phyloP scores from a whole-genome alignment of 2,888 invertebrate species.

The Drosophila parthenogenetica region DNA sequence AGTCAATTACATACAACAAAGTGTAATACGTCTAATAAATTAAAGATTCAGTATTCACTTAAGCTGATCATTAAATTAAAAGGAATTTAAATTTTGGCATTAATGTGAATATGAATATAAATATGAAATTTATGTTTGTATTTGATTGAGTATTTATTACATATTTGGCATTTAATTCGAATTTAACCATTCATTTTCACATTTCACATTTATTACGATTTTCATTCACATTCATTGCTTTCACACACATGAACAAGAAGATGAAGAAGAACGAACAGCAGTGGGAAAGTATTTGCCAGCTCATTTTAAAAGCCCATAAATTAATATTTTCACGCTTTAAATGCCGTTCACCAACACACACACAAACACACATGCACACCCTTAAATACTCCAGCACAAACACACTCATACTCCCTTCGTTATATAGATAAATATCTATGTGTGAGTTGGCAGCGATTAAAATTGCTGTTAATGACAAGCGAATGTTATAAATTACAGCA shows the following conservation, averaged over 20 bases:
- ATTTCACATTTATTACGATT: constrained; percentile 56
- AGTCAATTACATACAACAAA: neutral
- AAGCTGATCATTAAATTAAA: constrained; percentile 22
- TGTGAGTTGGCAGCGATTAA: constrained; percentile 68
- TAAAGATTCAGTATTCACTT: constrained; percentile 14
- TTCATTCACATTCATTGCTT: constrained; percentile 44
- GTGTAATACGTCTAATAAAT: constrained; percentile 6
- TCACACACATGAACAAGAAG: neutral
- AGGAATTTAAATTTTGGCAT: constrained; percentile 43
- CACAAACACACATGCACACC: constrained; percentile 33
- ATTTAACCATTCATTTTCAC: constrained; percentile 53
- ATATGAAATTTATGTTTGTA: constrained; percentile 54
- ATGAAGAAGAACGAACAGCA: neutral
- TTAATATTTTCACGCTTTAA: constrained; percentile 78
- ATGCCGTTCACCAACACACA: constrained; percentile 51
- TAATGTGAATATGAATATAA: constrained; percentile 56
- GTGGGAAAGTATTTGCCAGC: constrained; percentile 27
- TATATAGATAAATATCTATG: constrained; percentile 9
- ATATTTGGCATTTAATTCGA: constrained; percentile 54
- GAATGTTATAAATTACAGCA: constrained; percentile 82
- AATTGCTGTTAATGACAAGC: constrained; percentile 81
- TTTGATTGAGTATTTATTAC: constrained; percentile 48
- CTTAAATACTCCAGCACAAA: constrained; percentile 22
- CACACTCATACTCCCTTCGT: constrained; percentile 24
- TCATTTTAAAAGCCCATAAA: constrained; percentile 73